Evolutionary conservation across 53 echinoderm and acorn worm species (phyloP).

Genomic region (Mesocentrotus franciscanus): DNA sequence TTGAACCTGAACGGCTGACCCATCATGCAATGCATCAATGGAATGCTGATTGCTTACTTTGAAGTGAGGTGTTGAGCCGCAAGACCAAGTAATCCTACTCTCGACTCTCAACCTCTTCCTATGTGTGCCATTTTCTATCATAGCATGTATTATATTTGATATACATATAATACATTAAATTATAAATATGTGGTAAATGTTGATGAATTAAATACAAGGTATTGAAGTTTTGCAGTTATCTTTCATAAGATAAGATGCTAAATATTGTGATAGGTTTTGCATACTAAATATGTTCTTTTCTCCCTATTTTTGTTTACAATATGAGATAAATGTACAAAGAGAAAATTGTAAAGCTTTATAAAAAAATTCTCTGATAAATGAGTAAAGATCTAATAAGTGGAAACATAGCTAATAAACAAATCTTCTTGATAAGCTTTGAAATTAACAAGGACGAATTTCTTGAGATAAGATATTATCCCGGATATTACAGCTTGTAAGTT

Average conservation of each 20-base stretch:
- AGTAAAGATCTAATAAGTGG: not conserved
- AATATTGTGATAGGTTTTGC: not conserved
- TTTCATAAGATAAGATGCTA: not conserved
- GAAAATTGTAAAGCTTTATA: not conserved
- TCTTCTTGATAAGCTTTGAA: slow-evolving; percentile 24
- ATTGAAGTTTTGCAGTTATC: not conserved
- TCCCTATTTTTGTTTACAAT: too few species aligned
- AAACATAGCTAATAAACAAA: slow-evolving; percentile 1
- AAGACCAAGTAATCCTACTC: not conserved
- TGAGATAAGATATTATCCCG: slow-evolving; percentile 12
- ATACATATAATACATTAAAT: not conserved
- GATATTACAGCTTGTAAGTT: slow-evolving; percentile 34
- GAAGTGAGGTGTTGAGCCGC: slow-evolving; percentile 63
- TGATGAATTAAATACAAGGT: not conserved
- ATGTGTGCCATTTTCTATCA: not conserved
- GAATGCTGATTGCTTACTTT: slow-evolving; percentile 64
- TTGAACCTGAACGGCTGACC: slow-evolving; percentile 57
- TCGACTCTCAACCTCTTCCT: not conserved
- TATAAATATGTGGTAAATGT: not conserved
- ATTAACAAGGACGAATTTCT: slow-evolving; percentile 26
- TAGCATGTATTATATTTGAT: not conserved
- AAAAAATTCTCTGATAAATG: not conserved
- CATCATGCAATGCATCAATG: slow-evolving; percentile 64
- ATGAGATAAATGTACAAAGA: too few species aligned
- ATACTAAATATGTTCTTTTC: not conserved